Evolutionary conservation across 2,113 vertebrate genomes (phyloP).

Genomic region (Eulemur rufifrons): DNA sequence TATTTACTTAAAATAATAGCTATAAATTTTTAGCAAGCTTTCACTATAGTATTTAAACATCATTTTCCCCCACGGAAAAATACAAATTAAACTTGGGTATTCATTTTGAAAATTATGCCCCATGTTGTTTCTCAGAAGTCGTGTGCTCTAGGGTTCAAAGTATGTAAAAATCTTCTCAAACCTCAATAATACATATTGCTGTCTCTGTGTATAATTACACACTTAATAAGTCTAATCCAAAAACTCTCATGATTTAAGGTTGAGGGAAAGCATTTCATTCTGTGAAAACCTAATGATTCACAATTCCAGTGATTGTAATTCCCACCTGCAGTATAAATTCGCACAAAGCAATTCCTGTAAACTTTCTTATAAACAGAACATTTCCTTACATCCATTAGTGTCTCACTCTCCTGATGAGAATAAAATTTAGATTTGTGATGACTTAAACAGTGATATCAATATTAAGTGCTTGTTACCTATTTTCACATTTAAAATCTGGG

Average conservation of each 20-base stretch:
- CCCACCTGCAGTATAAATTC: not conserved
- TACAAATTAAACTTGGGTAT: not conserved
- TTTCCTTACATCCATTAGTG: not conserved
- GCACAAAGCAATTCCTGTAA: not conserved
- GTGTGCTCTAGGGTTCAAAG: not conserved
- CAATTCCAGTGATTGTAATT: not conserved
- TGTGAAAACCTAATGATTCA: slow-evolving; percentile 24
- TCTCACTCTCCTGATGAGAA: not conserved
- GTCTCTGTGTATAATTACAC: not conserved
- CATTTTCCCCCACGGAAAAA: not conserved
- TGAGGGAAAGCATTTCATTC: not conserved
- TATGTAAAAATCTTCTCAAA: not conserved
- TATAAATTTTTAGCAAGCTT: not conserved
- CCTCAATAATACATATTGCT: not conserved
- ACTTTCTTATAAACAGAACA: not conserved
- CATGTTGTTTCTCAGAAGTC: not conserved
- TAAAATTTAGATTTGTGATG: not conserved
- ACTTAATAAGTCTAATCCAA: not conserved
- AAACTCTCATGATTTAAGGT: not conserved
- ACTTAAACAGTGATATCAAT: not conserved
- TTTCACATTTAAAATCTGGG: not conserved
- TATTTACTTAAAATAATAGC: not conserved
- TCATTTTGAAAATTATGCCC: not conserved
- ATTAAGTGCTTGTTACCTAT: not conserved
- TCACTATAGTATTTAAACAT: not conserved